Evolutionary conservation across 1,140 invertebrate species (phyloP).

Genomic region (Leptoteleia sp.): DNA sequence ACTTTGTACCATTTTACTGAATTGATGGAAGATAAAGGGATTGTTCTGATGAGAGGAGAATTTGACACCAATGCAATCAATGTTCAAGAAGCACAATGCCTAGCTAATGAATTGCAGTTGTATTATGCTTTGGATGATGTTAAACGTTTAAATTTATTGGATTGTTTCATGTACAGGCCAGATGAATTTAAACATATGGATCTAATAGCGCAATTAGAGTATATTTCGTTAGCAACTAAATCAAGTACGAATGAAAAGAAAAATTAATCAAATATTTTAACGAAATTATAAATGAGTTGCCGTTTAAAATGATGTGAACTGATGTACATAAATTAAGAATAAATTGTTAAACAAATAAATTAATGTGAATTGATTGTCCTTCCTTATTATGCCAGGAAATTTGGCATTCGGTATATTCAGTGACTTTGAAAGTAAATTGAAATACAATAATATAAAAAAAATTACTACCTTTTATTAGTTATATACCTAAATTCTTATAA

Average conservation of each 20-base stretch:
- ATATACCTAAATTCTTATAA: no score
- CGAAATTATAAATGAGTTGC: no score
- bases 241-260: not conserved
- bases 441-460: not conserved
- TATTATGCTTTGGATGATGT: constrained; percentile 88
- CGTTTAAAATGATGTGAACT: no score
- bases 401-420: no score
- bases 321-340: no score
- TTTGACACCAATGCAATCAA: constrained; percentile 91
- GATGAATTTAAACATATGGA: constrained; percentile 92
- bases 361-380: not conserved
- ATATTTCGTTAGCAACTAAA: constrained; percentile 80
- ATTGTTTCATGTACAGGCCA: constrained; percentile 87
- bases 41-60: constrained; percentile 93
- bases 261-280: not conserved
- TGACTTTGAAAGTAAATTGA: not conserved
- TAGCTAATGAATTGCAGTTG: constrained; percentile 92
- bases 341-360: no score
- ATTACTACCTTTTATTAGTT: no score
- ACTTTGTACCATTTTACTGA: constrained; percentile 92
- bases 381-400: no score
- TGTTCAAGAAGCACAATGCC: constrained; percentile 90
- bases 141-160: constrained; percentile 84
- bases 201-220: constrained; percentile 90
- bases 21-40: constrained; percentile 87